Evolutionary conservation across 2,888 invertebrate species (phyloP), one percentile per base, ranked within the genome.

Genomic region (Eilema caniola): DNA sequence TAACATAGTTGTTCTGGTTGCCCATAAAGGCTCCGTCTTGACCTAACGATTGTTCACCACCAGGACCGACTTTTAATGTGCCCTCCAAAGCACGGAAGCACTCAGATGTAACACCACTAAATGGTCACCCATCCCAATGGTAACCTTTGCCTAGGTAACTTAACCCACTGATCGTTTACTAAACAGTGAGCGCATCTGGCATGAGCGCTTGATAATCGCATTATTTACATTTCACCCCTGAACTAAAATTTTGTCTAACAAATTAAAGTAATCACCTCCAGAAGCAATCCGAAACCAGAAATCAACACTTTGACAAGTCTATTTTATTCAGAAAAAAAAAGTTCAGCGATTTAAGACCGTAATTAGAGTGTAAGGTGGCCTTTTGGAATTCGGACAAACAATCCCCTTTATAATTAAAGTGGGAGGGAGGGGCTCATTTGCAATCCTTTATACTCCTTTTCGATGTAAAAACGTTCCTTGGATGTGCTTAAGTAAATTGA

Each of bases 371-470:
- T 78, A 81, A 87, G 84, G 84, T 78, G 80, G 79, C 80, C 79
- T 78, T 83, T 72, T 71, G 88, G 87, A 89, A 91, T 89, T 92
- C 80, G 90, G 91, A 91, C 90, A 93, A 92, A 92, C 91, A 92
- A 89, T 90, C 90, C 89, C 85, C 89, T 86, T 87, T 90, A 90
- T 94, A 94, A 95, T 94, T 94, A 93, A 92, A 91, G 88, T 86
- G 89, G 86, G 85, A 85, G 82, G 84, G 79, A 71, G 82, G 76
- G 84, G 82, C 89, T 94, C 92, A 92, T 94, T 93, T 93, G 92
- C 92, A 93, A 92, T 90, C 92, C 92, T 92, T 93, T 93, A 90
- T 90, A 88, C 88, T 89, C 88, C 90, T 90, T 91, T 91, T 85
- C 83, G 78, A 87, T 89, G 87, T 86, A 84, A 90, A 90, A 87